Evolutionary conservation across 2,113 vertebrate species (phyloP).

Genomic region (Pristiophorus japonicus): DNA sequence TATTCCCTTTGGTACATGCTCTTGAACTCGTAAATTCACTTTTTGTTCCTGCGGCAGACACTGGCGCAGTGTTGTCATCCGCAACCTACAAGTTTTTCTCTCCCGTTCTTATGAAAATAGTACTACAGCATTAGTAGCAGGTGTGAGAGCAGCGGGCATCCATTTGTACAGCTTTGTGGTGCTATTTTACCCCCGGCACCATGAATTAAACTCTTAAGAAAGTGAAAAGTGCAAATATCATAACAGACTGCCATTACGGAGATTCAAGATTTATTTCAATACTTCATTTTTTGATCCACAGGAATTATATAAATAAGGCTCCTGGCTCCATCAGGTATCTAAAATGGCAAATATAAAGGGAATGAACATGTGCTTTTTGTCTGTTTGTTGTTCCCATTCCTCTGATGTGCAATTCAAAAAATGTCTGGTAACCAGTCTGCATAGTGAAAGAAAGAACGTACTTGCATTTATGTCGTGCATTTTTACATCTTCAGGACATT

Average conservation of each 20-base stretch:
- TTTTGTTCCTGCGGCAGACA: neutral
- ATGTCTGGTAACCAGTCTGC: too few relatives aligned
- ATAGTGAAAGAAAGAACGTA: too few relatives aligned
- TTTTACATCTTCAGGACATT: neutral
- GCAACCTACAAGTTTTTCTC: neutral
- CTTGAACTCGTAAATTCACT: neutral
- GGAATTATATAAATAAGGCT: neutral
- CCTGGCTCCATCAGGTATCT: too few relatives aligned
- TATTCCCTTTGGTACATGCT: neutral
- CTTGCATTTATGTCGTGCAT: neutral
- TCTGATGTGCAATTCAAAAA: too few relatives aligned
- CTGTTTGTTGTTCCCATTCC: too few relatives aligned
- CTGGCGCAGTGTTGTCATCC: neutral
- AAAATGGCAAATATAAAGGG: too few relatives aligned
- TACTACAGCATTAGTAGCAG: neutral
- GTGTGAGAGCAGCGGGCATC: neutral
- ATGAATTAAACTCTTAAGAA: neutral
- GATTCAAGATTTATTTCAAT: neutral
- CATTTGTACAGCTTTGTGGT: neutral
- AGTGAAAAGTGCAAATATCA: neutral
- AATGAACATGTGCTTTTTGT: too few relatives aligned
- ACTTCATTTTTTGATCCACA: neutral
- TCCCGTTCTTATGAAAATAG: neutral
- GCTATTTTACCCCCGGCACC: neutral
- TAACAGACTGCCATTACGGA: neutral